phyloP scores from a whole-genome alignment of 2,888 invertebrate species.

The Pterobdella sp. region DNA sequence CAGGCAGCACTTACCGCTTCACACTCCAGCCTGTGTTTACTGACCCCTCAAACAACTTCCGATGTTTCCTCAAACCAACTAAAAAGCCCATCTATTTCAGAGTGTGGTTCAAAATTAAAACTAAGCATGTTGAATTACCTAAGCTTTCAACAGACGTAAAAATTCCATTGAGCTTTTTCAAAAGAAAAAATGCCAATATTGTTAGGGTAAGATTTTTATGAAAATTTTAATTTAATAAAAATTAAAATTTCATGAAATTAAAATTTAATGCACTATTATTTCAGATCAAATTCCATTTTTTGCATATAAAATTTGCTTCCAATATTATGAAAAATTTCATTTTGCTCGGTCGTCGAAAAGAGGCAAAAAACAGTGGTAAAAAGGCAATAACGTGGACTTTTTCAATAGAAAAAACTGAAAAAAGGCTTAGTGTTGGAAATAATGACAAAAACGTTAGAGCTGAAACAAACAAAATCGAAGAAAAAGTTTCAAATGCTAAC shows the following conservation, averaged over 20 bases:
- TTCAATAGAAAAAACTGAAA: neutral
- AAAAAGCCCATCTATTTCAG: neutral
- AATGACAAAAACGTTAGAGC: neutral
- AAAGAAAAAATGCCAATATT: neutral
- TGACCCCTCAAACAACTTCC: slow-evolving; percentile 12
- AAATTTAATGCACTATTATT: neutral
- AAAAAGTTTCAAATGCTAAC: neutral
- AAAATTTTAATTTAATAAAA: too few relatives aligned
- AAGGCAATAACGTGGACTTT: neutral
- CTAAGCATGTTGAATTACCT: neutral
- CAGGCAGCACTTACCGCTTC: slow-evolving; percentile 23
- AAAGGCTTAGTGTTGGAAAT: neutral
- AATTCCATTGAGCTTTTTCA: neutral
- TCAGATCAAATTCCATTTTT: neutral
- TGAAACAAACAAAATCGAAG: neutral
- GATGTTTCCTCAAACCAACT: neutral
- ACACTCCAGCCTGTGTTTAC: slow-evolving; percentile 20
- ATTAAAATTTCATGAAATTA: too few relatives aligned
- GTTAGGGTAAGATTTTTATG: slow-evolving; percentile 18
- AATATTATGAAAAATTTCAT: neutral
- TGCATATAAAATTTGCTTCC: neutral
- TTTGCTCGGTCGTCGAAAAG: neutral
- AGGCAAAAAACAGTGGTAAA: neutral
- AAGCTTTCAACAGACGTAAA: neutral
- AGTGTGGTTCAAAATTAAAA: slow-evolving; percentile 38